Conservation (phyloP, 1,140 invertebrate genomes). For the Hylaeus anthracinus region DNA sequence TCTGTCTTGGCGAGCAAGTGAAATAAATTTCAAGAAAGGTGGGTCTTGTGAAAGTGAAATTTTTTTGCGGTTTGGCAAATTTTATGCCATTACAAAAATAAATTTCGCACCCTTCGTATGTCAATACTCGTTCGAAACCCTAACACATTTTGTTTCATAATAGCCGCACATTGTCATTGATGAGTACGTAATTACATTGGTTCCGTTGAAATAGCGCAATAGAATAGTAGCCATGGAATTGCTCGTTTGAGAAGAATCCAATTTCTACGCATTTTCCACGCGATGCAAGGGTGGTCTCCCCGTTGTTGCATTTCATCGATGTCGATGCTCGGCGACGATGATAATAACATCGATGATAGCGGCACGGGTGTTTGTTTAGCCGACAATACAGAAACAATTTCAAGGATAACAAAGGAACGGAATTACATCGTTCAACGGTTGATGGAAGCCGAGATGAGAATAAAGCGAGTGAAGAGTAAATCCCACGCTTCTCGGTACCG, state of each 20-base stretch:
- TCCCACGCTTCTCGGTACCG: neutral
- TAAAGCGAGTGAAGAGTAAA: slow-evolving; percentile 10
- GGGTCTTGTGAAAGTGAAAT: too few species aligned
- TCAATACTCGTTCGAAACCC: too few species aligned
- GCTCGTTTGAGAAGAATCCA: slow-evolving; percentile 2
- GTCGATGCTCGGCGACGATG: neutral
- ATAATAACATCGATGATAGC: slow-evolving; percentile 23
- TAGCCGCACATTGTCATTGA: too few species aligned
- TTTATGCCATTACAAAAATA: too few species aligned
- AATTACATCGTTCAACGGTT: slow-evolving; percentile 26
- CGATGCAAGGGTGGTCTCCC: neutral
- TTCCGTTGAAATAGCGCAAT: too few species aligned
- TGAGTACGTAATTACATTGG: too few species aligned
- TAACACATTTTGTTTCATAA: too few species aligned
- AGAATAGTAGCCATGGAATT: neutral
- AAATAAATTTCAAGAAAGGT: too few species aligned
- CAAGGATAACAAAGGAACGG: slow-evolving; percentile 24
- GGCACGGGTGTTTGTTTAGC: slow-evolving; percentile 10
- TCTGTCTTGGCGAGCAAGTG: too few species aligned
- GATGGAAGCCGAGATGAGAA: slow-evolving; percentile 16
- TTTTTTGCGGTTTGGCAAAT: too few species aligned
- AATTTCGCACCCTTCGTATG: too few species aligned
- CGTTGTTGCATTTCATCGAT: slow-evolving; percentile 2
- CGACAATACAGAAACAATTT: slow-evolving; percentile 36
- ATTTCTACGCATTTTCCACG: slow-evolving; percentile 6